These are phyloP conservation scores for Drosophila insularis DNA, from an alignment of 1,140 invertebrate species.

Conservation along the genomic window DNA sequence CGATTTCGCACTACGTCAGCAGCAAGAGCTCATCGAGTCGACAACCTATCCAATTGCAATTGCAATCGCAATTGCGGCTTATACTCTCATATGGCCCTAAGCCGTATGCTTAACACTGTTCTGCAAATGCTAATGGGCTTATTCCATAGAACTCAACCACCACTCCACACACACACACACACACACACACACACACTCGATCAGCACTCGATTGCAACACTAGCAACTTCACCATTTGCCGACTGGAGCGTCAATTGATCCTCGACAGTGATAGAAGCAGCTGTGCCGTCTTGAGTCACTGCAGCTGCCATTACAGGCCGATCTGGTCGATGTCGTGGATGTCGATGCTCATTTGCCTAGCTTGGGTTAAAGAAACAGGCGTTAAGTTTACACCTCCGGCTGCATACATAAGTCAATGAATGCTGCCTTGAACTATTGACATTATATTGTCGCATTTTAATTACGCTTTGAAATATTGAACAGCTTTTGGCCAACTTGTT, in stretches of 20 bases:
- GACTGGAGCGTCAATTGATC: conserved; percentile 50
- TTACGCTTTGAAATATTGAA: conserved; percentile 46
- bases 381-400: conserved; percentile 39
- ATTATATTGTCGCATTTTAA: conserved; percentile 66
- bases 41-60: conserved; percentile 52
- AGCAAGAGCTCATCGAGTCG: conserved; percentile 33
- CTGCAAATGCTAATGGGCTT: conserved; percentile 45
- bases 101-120: conserved; percentile 51
- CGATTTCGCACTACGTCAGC: conserved; percentile 59
- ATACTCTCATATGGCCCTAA: conserved; percentile 25
- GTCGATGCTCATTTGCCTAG: conserved; percentile 36
- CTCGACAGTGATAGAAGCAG: conserved; percentile 31
- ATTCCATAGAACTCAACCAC: conserved; percentile 46
- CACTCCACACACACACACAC: conserved; percentile 15
- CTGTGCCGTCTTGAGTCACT: conserved; percentile 25
- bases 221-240: conserved; percentile 17
- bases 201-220: conserved; percentile 40
- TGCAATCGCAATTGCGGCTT: background rate
- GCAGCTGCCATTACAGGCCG: conserved; percentile 51
- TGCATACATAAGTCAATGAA: background rate
- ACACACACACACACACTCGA: conserved; percentile 10
- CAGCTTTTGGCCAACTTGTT: conserved; percentile 34
- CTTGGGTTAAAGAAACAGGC: conserved; percentile 29
- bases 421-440: conserved; percentile 68
- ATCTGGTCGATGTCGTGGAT: conserved; percentile 7